A percentile compares a stretch with the other conserved stretches of the same genome.
phyloP scores from a whole-genome alignment of 2,797 vertebrate genomes.

The Tauraco hartlaubi region DNA sequence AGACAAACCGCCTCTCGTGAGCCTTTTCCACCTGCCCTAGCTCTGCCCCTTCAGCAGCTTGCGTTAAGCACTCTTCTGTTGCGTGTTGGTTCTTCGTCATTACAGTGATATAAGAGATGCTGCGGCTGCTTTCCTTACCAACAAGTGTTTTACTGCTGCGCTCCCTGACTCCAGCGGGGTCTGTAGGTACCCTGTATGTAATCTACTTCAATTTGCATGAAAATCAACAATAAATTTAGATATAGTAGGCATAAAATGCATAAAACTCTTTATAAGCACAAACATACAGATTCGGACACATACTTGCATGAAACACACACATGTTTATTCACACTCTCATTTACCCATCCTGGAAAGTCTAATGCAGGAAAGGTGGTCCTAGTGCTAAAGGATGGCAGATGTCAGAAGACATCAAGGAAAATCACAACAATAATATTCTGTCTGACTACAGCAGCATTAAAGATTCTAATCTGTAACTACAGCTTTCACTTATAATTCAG shows the following conservation, averaged over 20 bases:
- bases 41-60: not conserved
- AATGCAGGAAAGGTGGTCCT: not conserved
- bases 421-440: conserved; percentile 71
- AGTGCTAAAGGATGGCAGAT: conserved; percentile 72
- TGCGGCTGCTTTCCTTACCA: not conserved
- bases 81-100: rapidly evolving
- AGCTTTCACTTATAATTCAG: conserved; percentile 86
- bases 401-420: conserved; percentile 85
- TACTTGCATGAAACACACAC: not conserved
- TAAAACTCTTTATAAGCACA: not conserved
- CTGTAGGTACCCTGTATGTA: not conserved
- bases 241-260: not conserved
- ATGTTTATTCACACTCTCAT: not conserved
- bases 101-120: rapidly evolving
- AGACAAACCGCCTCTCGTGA: not conserved
- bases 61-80: rapidly evolving
- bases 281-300: not conserved
- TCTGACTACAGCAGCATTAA: conserved; percentile 76
- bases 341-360: not conserved
- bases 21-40: not conserved
- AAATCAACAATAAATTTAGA: not conserved
- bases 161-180: not conserved
- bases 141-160: not conserved
- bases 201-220: not conserved
- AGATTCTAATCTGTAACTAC: conserved; percentile 87